These are phyloP conservation scores for Origma solitaria DNA, from an alignment of 2,113 vertebrate species.

Conservation along the genomic window DNA sequence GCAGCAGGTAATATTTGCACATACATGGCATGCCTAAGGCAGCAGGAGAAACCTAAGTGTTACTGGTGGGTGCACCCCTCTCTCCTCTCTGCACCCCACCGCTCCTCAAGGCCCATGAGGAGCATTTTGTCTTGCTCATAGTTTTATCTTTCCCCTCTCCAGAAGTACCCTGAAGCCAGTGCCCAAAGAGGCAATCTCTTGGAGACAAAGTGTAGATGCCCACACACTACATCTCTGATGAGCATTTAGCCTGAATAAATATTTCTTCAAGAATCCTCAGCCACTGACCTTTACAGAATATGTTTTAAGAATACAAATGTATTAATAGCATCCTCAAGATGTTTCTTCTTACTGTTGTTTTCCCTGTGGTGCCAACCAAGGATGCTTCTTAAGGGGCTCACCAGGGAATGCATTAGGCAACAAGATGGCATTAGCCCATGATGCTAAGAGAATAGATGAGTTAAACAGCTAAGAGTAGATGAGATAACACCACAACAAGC, in stretches of 20 bases:
- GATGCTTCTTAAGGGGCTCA: not conserved
- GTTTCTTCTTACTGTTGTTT: not conserved
- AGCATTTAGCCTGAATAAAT: not conserved
- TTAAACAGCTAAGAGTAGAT: not conserved
- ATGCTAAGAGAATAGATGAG: not conserved
- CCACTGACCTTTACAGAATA: not conserved
- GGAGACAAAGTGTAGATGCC: not conserved
- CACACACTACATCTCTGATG: not conserved
- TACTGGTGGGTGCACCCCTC: rapidly evolving
- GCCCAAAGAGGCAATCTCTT: not conserved
- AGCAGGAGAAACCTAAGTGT: not conserved
- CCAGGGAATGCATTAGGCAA: not conserved
- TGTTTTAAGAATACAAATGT: not conserved
- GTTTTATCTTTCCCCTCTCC: not conserved
- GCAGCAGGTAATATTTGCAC: not conserved
- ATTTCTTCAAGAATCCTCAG: not conserved
- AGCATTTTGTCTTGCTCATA: not conserved
- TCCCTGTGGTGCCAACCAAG: not conserved
- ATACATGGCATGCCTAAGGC: rapidly evolving
- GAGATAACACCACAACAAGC: not conserved
- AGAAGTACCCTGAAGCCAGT: not conserved
- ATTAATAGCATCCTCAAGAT: not conserved
- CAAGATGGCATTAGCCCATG: not conserved
- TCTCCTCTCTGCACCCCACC: rapidly evolving
- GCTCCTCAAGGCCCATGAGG: not conserved